Percentiles rank a stretch among this genome's conserved stretches.
phyloP scores from a whole-genome alignment of 2,888 invertebrate species.

The Bellardia bayeri region DNA sequence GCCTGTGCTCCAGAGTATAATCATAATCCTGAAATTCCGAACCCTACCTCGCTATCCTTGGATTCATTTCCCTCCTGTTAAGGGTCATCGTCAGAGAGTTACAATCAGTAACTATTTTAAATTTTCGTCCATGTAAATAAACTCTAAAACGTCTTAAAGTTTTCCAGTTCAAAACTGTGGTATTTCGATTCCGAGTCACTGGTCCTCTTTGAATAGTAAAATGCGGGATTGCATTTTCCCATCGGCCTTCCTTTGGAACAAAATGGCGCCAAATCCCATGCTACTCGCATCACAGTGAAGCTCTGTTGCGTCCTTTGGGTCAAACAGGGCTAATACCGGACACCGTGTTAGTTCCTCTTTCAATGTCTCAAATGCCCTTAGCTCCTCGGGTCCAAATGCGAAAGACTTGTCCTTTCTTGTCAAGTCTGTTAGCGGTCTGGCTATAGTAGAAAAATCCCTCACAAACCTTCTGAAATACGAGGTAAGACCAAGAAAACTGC shows the following conservation, averaged over 20 bases:
- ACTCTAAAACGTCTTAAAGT: neutral
- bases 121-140: too few species aligned
- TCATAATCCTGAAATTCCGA: too few species aligned
- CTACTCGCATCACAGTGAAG: conserved; percentile 1
- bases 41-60: too few species aligned
- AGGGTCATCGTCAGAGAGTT: too few species aligned
- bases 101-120: too few species aligned
- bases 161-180: neutral
- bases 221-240: neutral
- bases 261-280: neutral
- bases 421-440: conserved; percentile 5
- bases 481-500: conserved; percentile 11
- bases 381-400: neutral
- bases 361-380: neutral
- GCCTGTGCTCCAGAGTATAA: too few species aligned
- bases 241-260: neutral
- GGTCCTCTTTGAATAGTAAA: neutral
- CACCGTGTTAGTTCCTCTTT: neutral
- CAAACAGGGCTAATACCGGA: conserved; percentile 1
- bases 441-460: conserved; percentile 8
- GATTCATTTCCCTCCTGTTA: too few species aligned
- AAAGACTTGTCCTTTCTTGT: neutral
- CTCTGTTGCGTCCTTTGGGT: conserved; percentile 4
- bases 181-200: neutral
- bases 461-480: conserved; percentile 15